Evolutionary conservation across 2,113 vertebrate species (phyloP).

Genomic region (Ochotona curzoniae): DNA sequence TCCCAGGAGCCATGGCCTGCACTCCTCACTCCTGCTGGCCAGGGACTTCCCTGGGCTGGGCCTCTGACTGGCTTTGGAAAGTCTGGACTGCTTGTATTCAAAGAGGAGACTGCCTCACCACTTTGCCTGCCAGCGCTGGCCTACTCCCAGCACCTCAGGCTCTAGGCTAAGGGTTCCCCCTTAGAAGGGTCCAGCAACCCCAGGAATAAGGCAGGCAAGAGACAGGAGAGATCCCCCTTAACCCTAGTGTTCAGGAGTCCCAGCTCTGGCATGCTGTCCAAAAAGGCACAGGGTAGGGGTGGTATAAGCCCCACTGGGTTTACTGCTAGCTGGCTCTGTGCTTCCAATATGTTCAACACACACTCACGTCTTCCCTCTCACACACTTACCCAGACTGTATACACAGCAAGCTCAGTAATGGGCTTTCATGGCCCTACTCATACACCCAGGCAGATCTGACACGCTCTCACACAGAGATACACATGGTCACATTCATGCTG

Average conservation of each 20-base stretch:
- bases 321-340: background rate
- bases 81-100: constrained; percentile 56
- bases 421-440: background rate
- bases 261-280: background rate
- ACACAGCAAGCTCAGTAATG: background rate
- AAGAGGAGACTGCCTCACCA: background rate
- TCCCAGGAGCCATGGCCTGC: background rate
- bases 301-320: background rate
- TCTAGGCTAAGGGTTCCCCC: background rate
- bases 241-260: background rate
- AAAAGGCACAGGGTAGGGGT: background rate
- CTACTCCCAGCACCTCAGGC: background rate
- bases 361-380: background rate
- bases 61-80: constrained; percentile 59
- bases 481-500: rapidly evolving
- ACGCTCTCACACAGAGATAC: background rate
- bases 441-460: background rate
- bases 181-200: background rate
- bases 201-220: background rate
- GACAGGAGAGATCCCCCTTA: too few species aligned
- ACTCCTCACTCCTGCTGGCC: background rate
- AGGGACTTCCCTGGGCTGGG: constrained; percentile 73
- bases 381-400: background rate
- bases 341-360: background rate
- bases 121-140: background rate